phyloP scores from a whole-genome alignment of 2,888 invertebrate species.

The Drosophila quinaria region DNA sequence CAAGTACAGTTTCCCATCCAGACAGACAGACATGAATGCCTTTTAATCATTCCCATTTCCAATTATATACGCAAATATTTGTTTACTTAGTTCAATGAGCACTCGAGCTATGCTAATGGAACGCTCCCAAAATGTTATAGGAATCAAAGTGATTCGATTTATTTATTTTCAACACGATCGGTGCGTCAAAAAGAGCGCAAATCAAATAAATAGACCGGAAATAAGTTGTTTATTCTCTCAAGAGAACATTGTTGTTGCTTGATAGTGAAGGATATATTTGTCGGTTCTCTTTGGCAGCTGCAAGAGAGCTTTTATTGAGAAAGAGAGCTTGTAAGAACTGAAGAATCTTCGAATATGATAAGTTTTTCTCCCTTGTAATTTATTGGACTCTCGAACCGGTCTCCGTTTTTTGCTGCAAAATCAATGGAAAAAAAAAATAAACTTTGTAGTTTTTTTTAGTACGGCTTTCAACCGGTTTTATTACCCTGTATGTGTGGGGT shows the following conservation, averaged over 20 bases:
- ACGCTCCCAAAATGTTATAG: slow-evolving; percentile 30
- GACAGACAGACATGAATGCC: not conserved
- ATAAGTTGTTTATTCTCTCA: not conserved
- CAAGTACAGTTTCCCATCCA: slow-evolving; percentile 18
- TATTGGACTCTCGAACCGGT: slow-evolving; percentile 28
- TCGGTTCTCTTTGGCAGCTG: not conserved
- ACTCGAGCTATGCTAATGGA: slow-evolving; percentile 27
- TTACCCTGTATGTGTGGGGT: slow-evolving; percentile 8
- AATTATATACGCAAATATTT: slow-evolving; percentile 1
- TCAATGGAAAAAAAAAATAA: slow-evolving; percentile 18
- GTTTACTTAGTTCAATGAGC: slow-evolving; percentile 22
- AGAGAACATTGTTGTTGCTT: not conserved
- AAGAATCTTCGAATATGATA: not conserved
- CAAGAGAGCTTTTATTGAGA: slow-evolving; percentile 18
- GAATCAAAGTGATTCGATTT: slow-evolving; percentile 22
- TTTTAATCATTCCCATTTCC: slow-evolving; percentile 25
- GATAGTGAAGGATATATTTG: slow-evolving; percentile 2
- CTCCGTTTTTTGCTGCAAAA: slow-evolving; percentile 10
- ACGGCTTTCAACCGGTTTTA: slow-evolving; percentile 62
- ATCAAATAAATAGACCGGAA: slow-evolving; percentile 15
- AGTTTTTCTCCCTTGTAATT: slow-evolving; percentile 10
- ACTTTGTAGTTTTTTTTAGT: slow-evolving; percentile 44
- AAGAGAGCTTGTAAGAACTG: not conserved
- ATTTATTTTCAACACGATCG: not conserved
- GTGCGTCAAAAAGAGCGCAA: not conserved